Conservation (phyloP, 2,113 vertebrate species). For the Falcunculus frontatus region DNA sequence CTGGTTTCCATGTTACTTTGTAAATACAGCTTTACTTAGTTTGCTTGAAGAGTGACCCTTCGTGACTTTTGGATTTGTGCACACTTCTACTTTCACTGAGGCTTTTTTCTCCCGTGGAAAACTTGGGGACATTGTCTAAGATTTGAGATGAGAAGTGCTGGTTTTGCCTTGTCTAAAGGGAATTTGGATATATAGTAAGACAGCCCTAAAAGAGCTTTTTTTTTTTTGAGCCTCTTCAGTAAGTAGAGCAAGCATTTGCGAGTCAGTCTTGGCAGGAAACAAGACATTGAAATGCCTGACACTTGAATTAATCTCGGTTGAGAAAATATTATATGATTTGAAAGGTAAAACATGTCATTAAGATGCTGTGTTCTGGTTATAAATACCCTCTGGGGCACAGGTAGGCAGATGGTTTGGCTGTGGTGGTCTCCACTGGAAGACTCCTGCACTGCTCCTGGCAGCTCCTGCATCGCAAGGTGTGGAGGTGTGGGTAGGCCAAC, state of each 20-base stretch:
- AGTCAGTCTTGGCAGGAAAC: neutral
- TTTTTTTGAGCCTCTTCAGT: neutral
- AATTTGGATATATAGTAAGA: neutral
- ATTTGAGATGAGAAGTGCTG: neutral
- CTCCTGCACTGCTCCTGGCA: neutral
- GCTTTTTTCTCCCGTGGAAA: neutral
- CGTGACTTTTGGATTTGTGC: neutral
- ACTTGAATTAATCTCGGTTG: neutral
- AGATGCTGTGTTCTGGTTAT: neutral
- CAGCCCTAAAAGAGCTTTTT: neutral
- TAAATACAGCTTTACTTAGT: conserved; percentile 2
- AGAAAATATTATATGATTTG: conserved; percentile 2
- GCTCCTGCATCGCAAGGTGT: accelerated
- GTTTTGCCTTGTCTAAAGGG: neutral
- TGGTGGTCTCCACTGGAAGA: neutral
- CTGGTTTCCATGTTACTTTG: conserved; percentile 22
- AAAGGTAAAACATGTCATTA: neutral
- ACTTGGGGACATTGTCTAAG: neutral
- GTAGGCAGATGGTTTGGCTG: neutral
- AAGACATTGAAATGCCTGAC: neutral
- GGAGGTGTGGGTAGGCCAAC: neutral
- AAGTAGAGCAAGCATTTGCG: neutral
- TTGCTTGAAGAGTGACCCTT: neutral
- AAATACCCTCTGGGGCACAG: neutral
- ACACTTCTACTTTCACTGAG: neutral